Evolutionary conservation across 2,797 vertebrate genomes (phyloP), one percentile per base, ranked within the genome.

Genomic region (Gymnocypris eckloni): DNA sequence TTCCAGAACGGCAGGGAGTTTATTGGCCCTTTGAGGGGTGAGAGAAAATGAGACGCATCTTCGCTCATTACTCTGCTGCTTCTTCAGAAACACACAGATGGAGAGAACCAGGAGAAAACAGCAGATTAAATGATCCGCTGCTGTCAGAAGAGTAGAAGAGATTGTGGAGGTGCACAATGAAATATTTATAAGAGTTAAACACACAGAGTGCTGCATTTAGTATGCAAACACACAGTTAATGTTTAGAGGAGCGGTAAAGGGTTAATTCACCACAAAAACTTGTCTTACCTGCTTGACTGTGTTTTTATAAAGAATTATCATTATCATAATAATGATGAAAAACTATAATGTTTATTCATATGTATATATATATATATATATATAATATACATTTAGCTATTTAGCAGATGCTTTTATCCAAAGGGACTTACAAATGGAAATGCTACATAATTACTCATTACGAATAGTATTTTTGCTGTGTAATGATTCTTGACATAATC

Each of bases 21-120:
- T 82, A 82, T 72, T 72, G 81, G 81, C 69, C 81, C 81, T 45
- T 25, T 45, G 81, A 82, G 81, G 59, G 69, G n/a, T 10, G 3
- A 43, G 81, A 72, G 50, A 86, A 81, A 81, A 81, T 28, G 70
- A 86, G 78, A 75, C 56, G 33, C n/a, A 15, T 72, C 78, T 72
- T 54, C 41, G 78, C 78, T 86, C 59, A 81, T 86, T 86, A 81
- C 70, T 66, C 69, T 69, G 52, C 77, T 43, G 70, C 75, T 43
- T 33, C 75, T 56, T 37, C 37, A 56, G 33, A 54, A 48, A 52
- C 54, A 75, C 54, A 72, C 18, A 56, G 73, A 84, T n/a, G 64
- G 82, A 52, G 56, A 37, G 41, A 25, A 54, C 75, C n/a, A 54
- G n/a, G 73, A 61, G 13, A 52, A 33, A 64, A 59, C n/a, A 28